Percentiles rank a stretch among this genome's conserved stretches.
Conservation (phyloP, 2,797 vertebrate genomes). For the Danionella dracula region DNA sequence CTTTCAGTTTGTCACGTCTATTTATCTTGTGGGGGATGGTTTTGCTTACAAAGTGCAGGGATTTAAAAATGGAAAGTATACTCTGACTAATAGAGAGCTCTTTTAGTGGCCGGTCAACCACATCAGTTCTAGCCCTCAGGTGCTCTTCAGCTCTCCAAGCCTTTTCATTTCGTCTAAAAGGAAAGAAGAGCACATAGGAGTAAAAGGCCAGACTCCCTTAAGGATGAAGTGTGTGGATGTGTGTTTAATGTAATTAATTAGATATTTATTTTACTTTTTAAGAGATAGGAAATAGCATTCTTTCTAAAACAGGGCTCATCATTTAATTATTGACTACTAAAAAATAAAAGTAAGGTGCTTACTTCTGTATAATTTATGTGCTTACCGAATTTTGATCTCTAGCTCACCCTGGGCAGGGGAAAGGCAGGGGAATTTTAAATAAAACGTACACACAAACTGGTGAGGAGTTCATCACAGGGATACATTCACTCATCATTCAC, state of each 20-base stretch:
- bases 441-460: too few species aligned
- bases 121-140: constrained; percentile 59
- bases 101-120: constrained; percentile 61
- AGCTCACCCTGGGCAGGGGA: too few species aligned
- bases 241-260: background rate
- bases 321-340: too few species aligned
- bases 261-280: background rate
- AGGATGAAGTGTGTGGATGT: background rate
- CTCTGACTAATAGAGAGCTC: constrained; percentile 55
- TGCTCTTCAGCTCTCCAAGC: constrained; percentile 63
- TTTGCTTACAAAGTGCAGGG: constrained; percentile 45
- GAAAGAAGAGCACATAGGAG: constrained; percentile 53
- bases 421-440: too few species aligned
- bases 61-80: constrained; percentile 52
- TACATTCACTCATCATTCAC: too few species aligned
- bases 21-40: constrained; percentile 54
- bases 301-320: too few species aligned
- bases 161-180: constrained; percentile 62
- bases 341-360: too few species aligned
- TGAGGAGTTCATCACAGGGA: too few species aligned
- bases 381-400: too few species aligned
- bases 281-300: too few species aligned
- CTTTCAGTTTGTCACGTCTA: constrained; percentile 35
- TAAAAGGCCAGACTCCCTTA: constrained; percentile 54
- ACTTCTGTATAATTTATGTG: too few species aligned